Evolutionary conservation across 2,797 vertebrate genomes (phyloP).

Genomic region (Cephalopachus bancanus): DNA sequence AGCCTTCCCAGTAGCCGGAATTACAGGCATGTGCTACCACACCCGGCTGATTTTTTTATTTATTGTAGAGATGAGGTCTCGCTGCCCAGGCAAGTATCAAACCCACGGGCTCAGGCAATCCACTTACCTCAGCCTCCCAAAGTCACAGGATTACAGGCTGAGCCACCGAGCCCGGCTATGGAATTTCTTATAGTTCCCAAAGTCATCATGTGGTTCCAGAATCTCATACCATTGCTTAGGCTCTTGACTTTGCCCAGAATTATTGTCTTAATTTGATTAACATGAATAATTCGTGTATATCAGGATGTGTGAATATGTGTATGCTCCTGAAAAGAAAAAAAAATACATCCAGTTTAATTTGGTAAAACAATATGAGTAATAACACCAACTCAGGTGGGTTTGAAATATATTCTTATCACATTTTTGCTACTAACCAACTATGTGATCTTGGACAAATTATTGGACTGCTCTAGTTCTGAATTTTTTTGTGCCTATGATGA

Average conservation of each 20-base stretch:
- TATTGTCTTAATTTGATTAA: background rate
- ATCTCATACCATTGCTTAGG: background rate
- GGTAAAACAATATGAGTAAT: background rate
- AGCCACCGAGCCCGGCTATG: no score
- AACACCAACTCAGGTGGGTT: background rate
- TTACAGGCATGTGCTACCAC: no score
- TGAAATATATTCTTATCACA: background rate
- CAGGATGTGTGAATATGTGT: background rate
- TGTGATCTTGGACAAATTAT: background rate
- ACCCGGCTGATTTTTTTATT: no score
- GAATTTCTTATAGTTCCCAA: background rate
- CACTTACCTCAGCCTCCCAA: no score
- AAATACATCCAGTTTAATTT: background rate
- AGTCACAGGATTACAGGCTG: no score
- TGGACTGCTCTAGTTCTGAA: background rate
- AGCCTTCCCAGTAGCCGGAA: no score
- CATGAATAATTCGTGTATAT: background rate
- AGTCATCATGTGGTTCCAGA: background rate
- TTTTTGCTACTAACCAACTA: background rate
- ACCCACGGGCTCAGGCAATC: no score
- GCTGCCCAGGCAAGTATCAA: no score
- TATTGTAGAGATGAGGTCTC: no score
- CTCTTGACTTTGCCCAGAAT: conserved; percentile 27
- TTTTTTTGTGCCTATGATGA: background rate
- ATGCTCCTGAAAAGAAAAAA: background rate